Conservation (phyloP, 2,888 invertebrate genomes). For the Sarcophaga caerulescens region DNA sequence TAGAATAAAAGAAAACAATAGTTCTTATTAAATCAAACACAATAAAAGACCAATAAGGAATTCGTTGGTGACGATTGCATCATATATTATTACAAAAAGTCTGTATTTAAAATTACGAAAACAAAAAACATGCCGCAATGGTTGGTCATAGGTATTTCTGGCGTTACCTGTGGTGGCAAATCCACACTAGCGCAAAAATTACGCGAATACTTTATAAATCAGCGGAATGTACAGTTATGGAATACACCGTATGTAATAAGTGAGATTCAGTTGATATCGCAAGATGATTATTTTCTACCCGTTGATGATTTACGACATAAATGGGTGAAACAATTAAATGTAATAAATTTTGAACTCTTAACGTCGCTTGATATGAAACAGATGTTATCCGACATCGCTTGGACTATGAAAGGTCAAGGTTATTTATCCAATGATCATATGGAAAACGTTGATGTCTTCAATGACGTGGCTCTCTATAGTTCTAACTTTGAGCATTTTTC, state of each 20-base stretch:
- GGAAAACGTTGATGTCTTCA: slow-evolving; percentile 71
- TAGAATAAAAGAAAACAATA: neutral
- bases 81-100: neutral
- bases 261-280: slow-evolving; percentile 84
- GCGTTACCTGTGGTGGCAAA: slow-evolving; percentile 93
- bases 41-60: neutral
- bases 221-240: slow-evolving; percentile 75
- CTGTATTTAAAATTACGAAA: neutral
- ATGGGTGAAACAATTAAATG: slow-evolving; percentile 85
- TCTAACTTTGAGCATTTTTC: slow-evolving; percentile 76
- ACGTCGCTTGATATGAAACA: slow-evolving; percentile 87
- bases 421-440: slow-evolving; percentile 71
- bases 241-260: slow-evolving; percentile 77
- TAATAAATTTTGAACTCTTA: slow-evolving; percentile 89
- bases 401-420: slow-evolving; percentile 76
- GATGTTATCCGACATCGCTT: slow-evolving; percentile 85
- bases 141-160: slow-evolving; percentile 87
- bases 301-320: slow-evolving; percentile 86
- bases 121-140: slow-evolving; percentile 82
- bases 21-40: neutral
- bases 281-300: slow-evolving; percentile 89
- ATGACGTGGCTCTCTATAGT: slow-evolving; percentile 65
- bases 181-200: slow-evolving; percentile 86
- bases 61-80: neutral
- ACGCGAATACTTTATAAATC: slow-evolving; percentile 77